These are phyloP conservation scores for Coelopa pilipes DNA, from an alignment of 2,888 invertebrate species.

Conservation along the genomic window DNA sequence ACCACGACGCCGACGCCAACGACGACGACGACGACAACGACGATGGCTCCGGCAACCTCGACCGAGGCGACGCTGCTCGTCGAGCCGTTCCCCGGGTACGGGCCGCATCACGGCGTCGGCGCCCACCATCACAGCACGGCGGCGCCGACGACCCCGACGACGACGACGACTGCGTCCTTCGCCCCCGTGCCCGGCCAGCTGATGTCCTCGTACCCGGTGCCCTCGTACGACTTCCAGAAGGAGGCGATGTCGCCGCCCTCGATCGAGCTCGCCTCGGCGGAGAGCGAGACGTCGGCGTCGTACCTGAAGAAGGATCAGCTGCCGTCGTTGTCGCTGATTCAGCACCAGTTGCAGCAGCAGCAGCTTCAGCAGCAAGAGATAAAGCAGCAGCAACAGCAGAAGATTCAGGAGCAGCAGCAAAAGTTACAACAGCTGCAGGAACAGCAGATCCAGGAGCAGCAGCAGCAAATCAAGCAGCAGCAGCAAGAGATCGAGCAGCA, in stretches of 20 bases:
- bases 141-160: no score
- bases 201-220: slow-evolving; percentile 53
- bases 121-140: no score
- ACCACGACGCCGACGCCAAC: slow-evolving; percentile 39
- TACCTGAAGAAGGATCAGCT: slow-evolving; percentile 50
- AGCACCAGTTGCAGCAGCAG: slow-evolving; percentile 45
- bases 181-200: neutral
- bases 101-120: neutral
- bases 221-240: slow-evolving; percentile 43
- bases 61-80: slow-evolving; percentile 32
- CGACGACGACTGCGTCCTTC: no score
- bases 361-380: slow-evolving; percentile 41
- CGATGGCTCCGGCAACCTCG: slow-evolving; percentile 31
- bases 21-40: slow-evolving; percentile 40
- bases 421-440: no score
- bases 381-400: neutral
- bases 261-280: neutral
- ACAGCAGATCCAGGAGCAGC: no score
- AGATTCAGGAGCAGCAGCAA: no score
- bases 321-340: slow-evolving; percentile 50
- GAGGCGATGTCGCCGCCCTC: neutral
- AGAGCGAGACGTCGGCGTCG: slow-evolving; percentile 32
- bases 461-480: no score
- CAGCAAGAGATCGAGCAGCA: no score
- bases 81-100: slow-evolving; percentile 39